These are phyloP conservation scores for Aegithalos caudatus DNA, from an alignment of 2,113 vertebrate species.

Conservation along the genomic window DNA sequence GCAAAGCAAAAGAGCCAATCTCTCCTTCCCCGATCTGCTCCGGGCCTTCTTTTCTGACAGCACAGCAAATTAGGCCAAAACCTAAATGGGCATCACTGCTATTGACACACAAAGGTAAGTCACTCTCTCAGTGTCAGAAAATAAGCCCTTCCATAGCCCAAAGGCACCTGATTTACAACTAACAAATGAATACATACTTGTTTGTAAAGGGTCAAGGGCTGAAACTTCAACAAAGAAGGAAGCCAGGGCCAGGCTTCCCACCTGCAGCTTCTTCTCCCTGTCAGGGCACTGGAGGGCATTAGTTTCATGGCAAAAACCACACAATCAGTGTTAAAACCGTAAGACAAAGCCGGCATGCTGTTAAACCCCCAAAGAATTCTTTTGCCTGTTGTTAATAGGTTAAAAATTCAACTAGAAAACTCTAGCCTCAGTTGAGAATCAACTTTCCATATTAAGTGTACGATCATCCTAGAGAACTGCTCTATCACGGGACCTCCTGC, in stretches of 20 bases:
- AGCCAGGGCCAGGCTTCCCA: conserved; percentile 25
- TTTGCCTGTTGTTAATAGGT: conserved; percentile 13
- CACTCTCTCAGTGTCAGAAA: conserved; percentile 30
- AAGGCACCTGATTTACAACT: conserved; percentile 45
- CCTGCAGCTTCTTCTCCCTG: conserved; percentile 30
- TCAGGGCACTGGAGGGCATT: conserved; percentile 41
- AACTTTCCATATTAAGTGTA: conserved; percentile 36
- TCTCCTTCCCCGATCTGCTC: conserved; percentile 22
- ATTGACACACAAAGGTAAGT: conserved; percentile 34
- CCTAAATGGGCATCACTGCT: conserved; percentile 18
- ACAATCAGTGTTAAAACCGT: neutral
- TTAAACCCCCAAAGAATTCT: neutral
- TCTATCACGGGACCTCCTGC: conserved; percentile 66
- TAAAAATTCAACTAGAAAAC: conserved; percentile 22
- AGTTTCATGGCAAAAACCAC: conserved; percentile 41
- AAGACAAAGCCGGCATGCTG: conserved; percentile 21
- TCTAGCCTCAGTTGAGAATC: conserved; percentile 52
- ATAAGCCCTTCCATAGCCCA: conserved; percentile 48
- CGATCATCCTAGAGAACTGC: conserved; percentile 46
- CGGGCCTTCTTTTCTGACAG: conserved; percentile 54
- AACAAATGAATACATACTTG: conserved; percentile 32
- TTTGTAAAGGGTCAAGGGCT: conserved; percentile 31
- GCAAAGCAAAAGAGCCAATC: conserved; percentile 48
- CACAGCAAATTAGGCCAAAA: conserved; percentile 10
- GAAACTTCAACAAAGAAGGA: conserved; percentile 8